phyloP scores from a whole-genome alignment of 2,888 invertebrate species.

The Drosophila ezoana region DNA sequence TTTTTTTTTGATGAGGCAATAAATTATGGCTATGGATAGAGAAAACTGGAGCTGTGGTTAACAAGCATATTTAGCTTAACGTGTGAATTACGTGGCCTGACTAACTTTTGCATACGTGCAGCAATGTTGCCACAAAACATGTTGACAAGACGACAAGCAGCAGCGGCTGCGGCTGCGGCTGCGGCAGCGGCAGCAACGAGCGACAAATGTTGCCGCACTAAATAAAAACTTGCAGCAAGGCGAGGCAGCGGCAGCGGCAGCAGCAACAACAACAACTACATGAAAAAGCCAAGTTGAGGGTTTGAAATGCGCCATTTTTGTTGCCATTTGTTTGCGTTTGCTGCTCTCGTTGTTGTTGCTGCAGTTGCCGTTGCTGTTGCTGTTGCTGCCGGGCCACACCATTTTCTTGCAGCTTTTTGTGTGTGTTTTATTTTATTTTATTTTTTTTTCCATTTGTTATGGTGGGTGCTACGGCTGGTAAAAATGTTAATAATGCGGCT shows the following conservation, averaged over 20 bases:
- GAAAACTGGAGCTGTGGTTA: conserved; percentile 37
- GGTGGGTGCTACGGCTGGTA: conserved; percentile 52
- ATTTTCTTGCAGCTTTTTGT: conserved; percentile 54
- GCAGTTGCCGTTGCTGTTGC: conserved; percentile 9
- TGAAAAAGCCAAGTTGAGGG: conserved; percentile 48
- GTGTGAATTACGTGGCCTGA: conserved; percentile 80
- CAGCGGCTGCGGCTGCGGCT: conserved; percentile 43
- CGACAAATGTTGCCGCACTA: conserved; percentile 58
- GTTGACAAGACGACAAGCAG: conserved; percentile 70
- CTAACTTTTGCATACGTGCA: conserved; percentile 79
- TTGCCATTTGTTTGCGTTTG: conserved; percentile 75
- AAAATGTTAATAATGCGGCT: conserved; percentile 78
- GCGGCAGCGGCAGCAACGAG: conserved; percentile 27
- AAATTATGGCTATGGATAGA: conserved; percentile 20
- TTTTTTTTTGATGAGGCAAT: conserved; percentile 25
- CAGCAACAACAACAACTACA: conserved; percentile 21
- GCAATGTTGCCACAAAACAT: conserved; percentile 72
- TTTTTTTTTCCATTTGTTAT: conserved; percentile 27
- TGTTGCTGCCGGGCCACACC: conserved; percentile 50
- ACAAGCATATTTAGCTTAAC: conserved; percentile 73
- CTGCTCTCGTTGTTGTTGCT: conserved; percentile 27
- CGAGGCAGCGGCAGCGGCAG: conserved; percentile 46
- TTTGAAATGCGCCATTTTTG: conserved; percentile 81
- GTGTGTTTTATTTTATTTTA: not conserved
- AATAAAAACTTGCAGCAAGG: conserved; percentile 64